Base-by-base conservation (phyloP, 2,888 invertebrate genomes). In the Ophion ventricosus region DNA sequence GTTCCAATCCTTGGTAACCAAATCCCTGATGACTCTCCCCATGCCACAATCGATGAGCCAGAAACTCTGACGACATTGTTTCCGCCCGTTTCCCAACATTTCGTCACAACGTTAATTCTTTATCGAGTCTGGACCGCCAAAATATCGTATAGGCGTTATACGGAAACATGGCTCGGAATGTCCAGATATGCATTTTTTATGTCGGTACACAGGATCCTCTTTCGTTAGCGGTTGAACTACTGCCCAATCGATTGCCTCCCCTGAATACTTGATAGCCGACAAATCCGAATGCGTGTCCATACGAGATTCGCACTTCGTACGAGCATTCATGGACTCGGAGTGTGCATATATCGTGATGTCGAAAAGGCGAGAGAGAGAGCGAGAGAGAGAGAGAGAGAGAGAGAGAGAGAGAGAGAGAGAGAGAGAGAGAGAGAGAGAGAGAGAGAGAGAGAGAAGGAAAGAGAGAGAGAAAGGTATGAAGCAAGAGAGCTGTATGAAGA, bases 221-320 rank as follows among this genome's bases (percentile, higher is more conserved):
- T 64, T 81, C 40, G 64, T 70, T 66, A 74, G 29, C 35, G 17
- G 56, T 17, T 56, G 35, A 70, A 49, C 25, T n/a, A 70, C 59
- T 49, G 67, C 17, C 78, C 23, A 64, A 82, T 84, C 84, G 75
- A 84, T 82, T 64, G 61, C 61, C 66, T 79, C 25, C n/a, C 11
- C 17, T 43, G 79, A 85, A 82, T 80, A 70, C 76, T 79, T 76
- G 79, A 85, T 73, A 56, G 61, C 25, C 63, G 80, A 80, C 79
- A 79, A 76, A 82, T 57, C 76, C 69, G 43, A 43, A 29, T 66
- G 29, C 73, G 57, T 76, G 79, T 79, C 61, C 66, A 26, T 72
- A 80, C 73, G 26, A 75, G 76, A 73, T 80, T 79, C 76, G 75
- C 75, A 57, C 63, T 70, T 76, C 79, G 78, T 76, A 67, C 61